Evolutionary conservation across 2,888 invertebrate species (phyloP), one percentile per base, ranked within the genome.

Genomic region (Baronia brevicornis): DNA sequence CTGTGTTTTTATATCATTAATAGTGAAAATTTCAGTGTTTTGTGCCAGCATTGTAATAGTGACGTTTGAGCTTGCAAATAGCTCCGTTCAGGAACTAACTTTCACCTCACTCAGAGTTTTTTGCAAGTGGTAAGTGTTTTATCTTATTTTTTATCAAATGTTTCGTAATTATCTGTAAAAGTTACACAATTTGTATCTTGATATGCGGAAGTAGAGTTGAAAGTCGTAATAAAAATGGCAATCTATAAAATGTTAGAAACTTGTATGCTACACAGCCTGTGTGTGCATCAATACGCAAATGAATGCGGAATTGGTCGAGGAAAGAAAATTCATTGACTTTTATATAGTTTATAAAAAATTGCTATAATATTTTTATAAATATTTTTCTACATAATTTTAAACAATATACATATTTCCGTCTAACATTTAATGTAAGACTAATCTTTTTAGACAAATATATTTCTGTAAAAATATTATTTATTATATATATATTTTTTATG

Each of bases 111-210:
- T 53, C 50, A 59, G 60, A 49, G 55, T 73, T 78, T 78, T 72
- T 78, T 70, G 73, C 74, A 63, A 77, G 53, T 52, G 78, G 79
- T 80, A 59, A 79, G 82, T 73, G 60, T 60, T 65, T 64, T 65
- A 63, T 52, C 54, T 60, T 71, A 64, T 59, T 69, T 71, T 74
- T 72, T 63, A 71, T 68, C 60, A 55, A 51, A 51, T 44, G 40
- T 61, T 57, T 55, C 66, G 64, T 68, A 69, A 68, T 70, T 65
- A 57, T 22, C 27, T 19, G 32, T n/a, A n/a, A n/a, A n/a, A n/a
- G n/a, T 48, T 48, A 43, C 41, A 46, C 46, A 48, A 44, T 42
- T 33, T 15, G 29, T 15, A 30, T 29, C 30, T 58, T 57, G 54
- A 57, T 57, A 56, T 49, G 45, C 54, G 57, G 54, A 57, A 54